Percentiles rank a stretch among this genome's conserved stretches.
phyloP scores from a whole-genome alignment of 2,797 vertebrate species.

The Danio aesculapii region DNA sequence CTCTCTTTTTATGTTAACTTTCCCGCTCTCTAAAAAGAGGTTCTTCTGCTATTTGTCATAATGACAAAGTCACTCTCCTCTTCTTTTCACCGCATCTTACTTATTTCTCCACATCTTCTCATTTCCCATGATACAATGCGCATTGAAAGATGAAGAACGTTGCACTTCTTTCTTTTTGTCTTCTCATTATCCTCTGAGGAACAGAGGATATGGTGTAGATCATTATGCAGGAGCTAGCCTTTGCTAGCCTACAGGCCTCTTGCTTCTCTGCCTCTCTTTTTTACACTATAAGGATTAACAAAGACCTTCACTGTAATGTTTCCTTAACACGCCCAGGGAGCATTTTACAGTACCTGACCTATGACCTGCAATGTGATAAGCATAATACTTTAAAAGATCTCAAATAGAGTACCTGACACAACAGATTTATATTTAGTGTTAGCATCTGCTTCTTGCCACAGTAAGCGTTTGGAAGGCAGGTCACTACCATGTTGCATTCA shows the following conservation, averaged over 20 bases:
- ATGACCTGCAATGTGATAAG: not conserved
- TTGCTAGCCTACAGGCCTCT: conserved; percentile 35
- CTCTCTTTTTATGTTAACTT: conserved; percentile 53
- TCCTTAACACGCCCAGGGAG: not conserved
- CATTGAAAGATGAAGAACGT: conserved; percentile 37
- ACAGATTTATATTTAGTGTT: conserved; percentile 9
- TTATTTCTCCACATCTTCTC: conserved; percentile 42
- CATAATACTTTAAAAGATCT: not conserved
- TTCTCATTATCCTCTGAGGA: conserved; percentile 58
- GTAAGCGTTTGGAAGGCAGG: conserved; percentile 10
- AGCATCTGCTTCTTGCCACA: conserved; percentile 6
- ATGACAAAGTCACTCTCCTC: conserved; percentile 72
- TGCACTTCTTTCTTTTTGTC: conserved; percentile 33
- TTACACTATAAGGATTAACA: conserved; percentile 31
- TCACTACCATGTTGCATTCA: conserved; percentile 12
- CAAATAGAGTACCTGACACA: conserved; percentile 21
- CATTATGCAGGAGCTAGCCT: conserved; percentile 59
- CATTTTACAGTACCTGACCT: not conserved
- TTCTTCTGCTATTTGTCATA: conserved; percentile 75
- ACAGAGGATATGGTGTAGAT: conserved; percentile 73
- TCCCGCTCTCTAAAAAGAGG: conserved; percentile 67
- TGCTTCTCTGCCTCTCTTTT: conserved; percentile 57
- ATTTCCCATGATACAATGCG: conserved; percentile 49
- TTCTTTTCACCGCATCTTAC: conserved; percentile 33
- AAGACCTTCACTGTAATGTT: conserved; percentile 27